Conservation (phyloP, 2,888 invertebrate species). For the Campopleginae sp. region DNA sequence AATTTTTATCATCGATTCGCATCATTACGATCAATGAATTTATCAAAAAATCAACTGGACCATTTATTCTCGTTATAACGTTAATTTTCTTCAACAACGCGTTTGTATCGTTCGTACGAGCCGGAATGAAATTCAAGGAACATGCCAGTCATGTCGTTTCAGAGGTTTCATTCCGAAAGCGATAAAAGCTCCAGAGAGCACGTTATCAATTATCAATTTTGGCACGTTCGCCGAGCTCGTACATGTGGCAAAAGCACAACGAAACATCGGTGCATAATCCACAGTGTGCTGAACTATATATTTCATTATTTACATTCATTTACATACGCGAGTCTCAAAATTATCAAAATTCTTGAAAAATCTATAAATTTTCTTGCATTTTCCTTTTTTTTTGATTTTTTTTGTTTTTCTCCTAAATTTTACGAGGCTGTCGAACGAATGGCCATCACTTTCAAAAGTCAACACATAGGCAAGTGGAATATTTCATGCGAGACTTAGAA, state of each 20-base stretch:
- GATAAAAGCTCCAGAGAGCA: constrained; percentile 24
- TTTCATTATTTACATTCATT: neutral
- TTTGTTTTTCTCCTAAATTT: constrained; percentile 37
- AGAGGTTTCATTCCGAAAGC: constrained; percentile 13
- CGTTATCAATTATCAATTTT: constrained; percentile 67
- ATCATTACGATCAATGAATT: too few relatives aligned
- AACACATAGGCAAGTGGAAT: neutral
- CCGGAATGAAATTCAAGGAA: neutral
- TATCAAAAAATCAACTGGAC: too few relatives aligned
- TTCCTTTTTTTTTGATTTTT: constrained; percentile 40
- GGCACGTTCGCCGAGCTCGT: constrained; percentile 58
- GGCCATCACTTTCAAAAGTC: constrained; percentile 12
- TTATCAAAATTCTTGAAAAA: too few relatives aligned
- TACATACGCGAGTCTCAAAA: neutral
- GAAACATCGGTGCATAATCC: constrained; percentile 18
- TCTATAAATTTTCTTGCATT: too few relatives aligned
- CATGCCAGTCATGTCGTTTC: constrained; percentile 37
- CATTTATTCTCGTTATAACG: too few relatives aligned
- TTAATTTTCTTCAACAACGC: too few relatives aligned
- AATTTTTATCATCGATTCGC: too few relatives aligned
- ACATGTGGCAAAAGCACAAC: constrained; percentile 38
- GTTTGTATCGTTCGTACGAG: constrained; percentile 20
- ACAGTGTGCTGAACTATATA: neutral
- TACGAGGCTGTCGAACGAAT: neutral
- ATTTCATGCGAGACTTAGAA: neutral